A percentile compares a stretch with the other conserved stretches of the same genome.
Evolutionary conservation across 2,113 vertebrate species (phyloP).

Genomic region (Leiothrix lutea): DNA sequence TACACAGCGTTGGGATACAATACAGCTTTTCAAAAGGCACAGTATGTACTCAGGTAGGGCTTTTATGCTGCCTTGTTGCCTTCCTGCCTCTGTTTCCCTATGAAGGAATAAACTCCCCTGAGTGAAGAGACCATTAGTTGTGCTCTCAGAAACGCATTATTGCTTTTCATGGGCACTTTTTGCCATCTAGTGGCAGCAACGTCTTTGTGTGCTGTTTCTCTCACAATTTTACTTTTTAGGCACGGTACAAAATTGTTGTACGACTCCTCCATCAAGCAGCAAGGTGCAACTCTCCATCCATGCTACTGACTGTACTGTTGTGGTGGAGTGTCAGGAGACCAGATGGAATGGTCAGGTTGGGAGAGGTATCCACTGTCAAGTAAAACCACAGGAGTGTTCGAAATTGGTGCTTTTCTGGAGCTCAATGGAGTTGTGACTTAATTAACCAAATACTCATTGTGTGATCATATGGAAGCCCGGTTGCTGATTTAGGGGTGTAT

Average conservation of each 20-base stretch:
- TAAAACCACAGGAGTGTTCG: not conserved
- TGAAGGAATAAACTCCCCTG: not conserved
- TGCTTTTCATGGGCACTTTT: not conserved
- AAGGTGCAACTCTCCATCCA: not conserved
- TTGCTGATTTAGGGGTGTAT: not conserved
- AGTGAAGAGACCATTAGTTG: not conserved
- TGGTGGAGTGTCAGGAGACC: not conserved
- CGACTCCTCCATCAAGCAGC: not conserved
- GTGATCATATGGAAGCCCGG: not conserved
- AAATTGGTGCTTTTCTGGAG: not conserved
- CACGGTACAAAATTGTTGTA: not conserved
- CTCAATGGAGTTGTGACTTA: not conserved
- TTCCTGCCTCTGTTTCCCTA: not conserved
- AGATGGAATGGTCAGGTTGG: not conserved
- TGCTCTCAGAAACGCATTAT: not conserved
- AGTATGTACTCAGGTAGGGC: not conserved
- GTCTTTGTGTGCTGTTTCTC: not conserved
- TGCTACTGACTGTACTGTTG: not conserved
- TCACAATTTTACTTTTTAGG: not conserved
- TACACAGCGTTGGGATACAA: not conserved
- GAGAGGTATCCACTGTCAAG: not conserved
- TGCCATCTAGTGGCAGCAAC: slow-evolving; percentile 48
- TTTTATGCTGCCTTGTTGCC: too few species aligned
- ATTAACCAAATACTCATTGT: not conserved
- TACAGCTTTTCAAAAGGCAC: not conserved